Percentiles rank a stretch among this genome's conserved stretches.
phyloP scores from a whole-genome alignment of 2,888 invertebrate genomes.

The Steromphala cineraria region DNA sequence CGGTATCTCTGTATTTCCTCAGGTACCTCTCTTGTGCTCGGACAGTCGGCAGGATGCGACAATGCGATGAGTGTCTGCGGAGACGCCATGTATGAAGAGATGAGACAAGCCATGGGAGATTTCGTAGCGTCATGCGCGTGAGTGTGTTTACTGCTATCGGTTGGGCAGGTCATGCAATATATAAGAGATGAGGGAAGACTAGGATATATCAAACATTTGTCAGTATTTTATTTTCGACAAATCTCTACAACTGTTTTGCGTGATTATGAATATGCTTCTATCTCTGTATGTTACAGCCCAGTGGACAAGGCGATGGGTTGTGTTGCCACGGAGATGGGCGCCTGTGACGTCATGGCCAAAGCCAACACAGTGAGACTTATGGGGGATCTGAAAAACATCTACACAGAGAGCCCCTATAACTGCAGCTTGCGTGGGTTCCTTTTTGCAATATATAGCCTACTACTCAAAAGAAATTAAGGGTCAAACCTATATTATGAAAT shows the following conservation, averaged over 20 bases:
- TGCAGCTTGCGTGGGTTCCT: background rate
- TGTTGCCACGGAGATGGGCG: background rate
- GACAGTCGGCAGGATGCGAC: background rate
- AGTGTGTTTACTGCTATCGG: background rate
- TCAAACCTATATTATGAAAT: too few species aligned
- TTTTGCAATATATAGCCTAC: background rate
- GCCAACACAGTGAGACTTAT: background rate
- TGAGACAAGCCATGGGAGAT: background rate
- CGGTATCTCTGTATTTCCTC: too few species aligned
- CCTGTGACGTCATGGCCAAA: background rate
- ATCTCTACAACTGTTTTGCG: too few species aligned
- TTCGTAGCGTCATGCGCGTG: background rate
- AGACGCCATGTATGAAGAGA: background rate
- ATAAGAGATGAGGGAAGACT: too few species aligned
- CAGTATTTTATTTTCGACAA: too few species aligned
- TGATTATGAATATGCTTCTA: too few species aligned
- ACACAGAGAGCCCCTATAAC: background rate
- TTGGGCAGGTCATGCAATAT: too few species aligned
- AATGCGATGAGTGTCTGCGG: background rate
- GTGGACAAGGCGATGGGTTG: conserved; percentile 4
- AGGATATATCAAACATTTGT: too few species aligned
- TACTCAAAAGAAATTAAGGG: too few species aligned
- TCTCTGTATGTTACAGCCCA: background rate
- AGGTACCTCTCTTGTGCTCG: background rate
- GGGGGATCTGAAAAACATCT: background rate